These are phyloP conservation scores for Drosophila tropicalis DNA, from an alignment of 1,140 invertebrate species.

Conservation along the genomic window DNA sequence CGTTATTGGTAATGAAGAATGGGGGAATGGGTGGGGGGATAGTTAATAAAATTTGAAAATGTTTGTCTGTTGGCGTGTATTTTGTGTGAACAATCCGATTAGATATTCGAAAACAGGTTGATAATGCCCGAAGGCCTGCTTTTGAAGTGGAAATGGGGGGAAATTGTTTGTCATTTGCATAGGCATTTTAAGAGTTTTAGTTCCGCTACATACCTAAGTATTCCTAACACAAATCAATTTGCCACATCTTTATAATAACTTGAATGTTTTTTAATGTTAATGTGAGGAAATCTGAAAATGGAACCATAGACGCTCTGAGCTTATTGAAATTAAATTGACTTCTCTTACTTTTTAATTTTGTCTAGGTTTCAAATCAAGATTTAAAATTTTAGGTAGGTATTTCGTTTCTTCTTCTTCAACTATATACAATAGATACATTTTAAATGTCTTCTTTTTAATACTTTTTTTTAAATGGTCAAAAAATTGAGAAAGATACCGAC, in stretches of 20 bases:
- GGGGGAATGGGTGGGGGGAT: not conserved
- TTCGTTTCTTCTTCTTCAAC: too few relatives aligned
- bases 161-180: slow-evolving; percentile 40
- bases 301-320: not conserved
- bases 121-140: not conserved
- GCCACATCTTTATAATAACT: slow-evolving; percentile 17
- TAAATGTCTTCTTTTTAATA: too few relatives aligned
- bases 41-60: not conserved
- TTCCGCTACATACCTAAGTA: slow-evolving; percentile 30
- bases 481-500: too few relatives aligned
- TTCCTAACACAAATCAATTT: slow-evolving; percentile 21
- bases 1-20: slow-evolving; percentile 22
- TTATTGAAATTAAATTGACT: too few relatives aligned
- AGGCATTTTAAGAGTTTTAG: slow-evolving; percentile 43
- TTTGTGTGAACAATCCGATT: slow-evolving; percentile 44
- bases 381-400: too few relatives aligned
- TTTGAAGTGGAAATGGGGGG: slow-evolving; percentile 5
- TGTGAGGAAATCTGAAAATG: not conserved
- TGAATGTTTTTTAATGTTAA: not conserved
- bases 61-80: not conserved
- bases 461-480: too few relatives aligned
- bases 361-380: too few relatives aligned
- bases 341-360: too few relatives aligned
- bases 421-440: too few relatives aligned
- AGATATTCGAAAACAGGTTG: slow-evolving; percentile 65